Base-by-base conservation (phyloP, 2,797 vertebrate species). In the Tragopan temminckii region DNA sequence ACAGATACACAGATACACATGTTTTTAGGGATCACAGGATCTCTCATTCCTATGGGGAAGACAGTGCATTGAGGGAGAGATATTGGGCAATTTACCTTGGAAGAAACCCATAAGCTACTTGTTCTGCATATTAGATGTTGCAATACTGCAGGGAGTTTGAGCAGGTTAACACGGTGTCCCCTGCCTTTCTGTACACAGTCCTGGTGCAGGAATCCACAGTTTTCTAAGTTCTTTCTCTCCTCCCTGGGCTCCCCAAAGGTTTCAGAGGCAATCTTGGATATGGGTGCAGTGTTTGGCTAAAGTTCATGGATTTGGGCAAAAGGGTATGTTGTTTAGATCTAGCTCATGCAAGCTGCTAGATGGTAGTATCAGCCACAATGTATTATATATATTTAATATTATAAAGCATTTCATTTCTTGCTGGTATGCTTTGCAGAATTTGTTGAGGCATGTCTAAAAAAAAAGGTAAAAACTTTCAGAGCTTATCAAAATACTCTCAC, bases 41-140 rank as follows among this genome's bases (percentile, higher is more conserved):
- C 45, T 79, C 40, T 8, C 11, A 45, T 5, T 59, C 19, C 58
- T 75, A 6, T 11, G 5, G 3, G 3, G 4, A 13, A 71, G 43
- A 64, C 1, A 5, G 9, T 52, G 11, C 9, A 42, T 7, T 35
- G 40, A 57, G 6, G 16, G 25, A 67, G 23, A 74, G 10, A 77
- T 80, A 33, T 4, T 10, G 5, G 4, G 4, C 1, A 35, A 18
- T 59, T 85, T 33, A 64, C 3, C 1, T 3, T 23, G 50, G 50
- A 29, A 52, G 50, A 52, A 52, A 52, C 50, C 31, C 14, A 31
- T 21, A 18, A 71, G 18, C 17, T 46, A 7, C 11, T 71, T 85
- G 10, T 24, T 71, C 33, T 35, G 3, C 0, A 0, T 29, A 36
- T 5, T 31, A 68, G 20, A 35, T 12, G 9, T 3, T 61, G 31